Conservation (phyloP, 1,140 invertebrate species). For the Mya arenaria region DNA sequence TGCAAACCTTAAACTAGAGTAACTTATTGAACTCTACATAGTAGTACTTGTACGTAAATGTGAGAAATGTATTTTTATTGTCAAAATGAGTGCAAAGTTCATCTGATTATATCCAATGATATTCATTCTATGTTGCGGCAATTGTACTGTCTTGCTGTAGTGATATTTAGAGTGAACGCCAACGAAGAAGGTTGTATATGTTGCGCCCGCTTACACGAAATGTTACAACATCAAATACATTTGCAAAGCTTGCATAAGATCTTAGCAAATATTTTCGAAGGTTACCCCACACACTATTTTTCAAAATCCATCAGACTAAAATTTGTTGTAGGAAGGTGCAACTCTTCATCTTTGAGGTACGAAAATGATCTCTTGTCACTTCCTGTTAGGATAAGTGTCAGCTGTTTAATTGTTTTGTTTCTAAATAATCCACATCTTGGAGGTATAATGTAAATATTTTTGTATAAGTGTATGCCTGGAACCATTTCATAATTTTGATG, state of each 20-base stretch:
- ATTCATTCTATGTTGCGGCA: too few relatives aligned
- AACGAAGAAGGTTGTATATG: too few relatives aligned
- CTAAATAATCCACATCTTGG: slow-evolving; percentile 40
- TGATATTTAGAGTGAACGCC: too few relatives aligned
- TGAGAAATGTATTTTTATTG: too few relatives aligned
- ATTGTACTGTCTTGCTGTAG: too few relatives aligned
- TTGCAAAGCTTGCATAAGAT: not conserved
- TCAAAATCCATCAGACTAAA: not conserved
- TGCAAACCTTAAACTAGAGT: too few relatives aligned
- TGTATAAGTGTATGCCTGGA: slow-evolving; percentile 3
- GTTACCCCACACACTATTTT: not conserved
- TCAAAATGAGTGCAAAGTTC: too few relatives aligned
- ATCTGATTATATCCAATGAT: too few relatives aligned
- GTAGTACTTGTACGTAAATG: too few relatives aligned
- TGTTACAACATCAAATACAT: slow-evolving; percentile 9
- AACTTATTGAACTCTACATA: too few relatives aligned
- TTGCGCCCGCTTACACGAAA: not conserved
- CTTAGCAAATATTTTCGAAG: not conserved
- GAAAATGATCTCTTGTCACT: slow-evolving; percentile 22
- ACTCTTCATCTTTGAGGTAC: slow-evolving; percentile 3
- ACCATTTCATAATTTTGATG: not conserved
- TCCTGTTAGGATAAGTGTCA: slow-evolving; percentile 39
- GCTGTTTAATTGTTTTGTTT: slow-evolving; percentile 30
- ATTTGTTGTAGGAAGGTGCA: not conserved
- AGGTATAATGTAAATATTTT: slow-evolving; percentile 28